Base-by-base conservation (phyloP, 2,888 invertebrate genomes). In the Linnaemya vulpina region DNA sequence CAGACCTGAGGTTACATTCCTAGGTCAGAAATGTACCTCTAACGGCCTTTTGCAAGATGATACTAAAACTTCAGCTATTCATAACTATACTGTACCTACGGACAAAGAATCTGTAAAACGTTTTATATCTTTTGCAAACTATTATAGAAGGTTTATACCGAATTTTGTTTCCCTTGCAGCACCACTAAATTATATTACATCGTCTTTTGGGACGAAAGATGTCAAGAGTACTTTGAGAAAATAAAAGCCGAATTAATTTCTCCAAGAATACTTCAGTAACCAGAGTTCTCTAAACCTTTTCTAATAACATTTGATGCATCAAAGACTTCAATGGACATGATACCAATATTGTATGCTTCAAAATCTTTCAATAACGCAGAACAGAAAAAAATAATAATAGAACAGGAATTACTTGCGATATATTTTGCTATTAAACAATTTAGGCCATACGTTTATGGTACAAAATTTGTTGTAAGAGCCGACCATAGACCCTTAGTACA, bases 1-100 rank as follows among this genome's bases (percentile, higher is more conserved):
- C 43, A 43, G 22, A 53, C 53, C 53, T 1, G 53, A 53, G 10
- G 53, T 22, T 15, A 53, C 22, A 11, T 53, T 53, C 10, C 22
- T 53, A 53, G 53, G 53, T 11, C 53, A 53, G 20, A 20, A 53
- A 22, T 53, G 53, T 20, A 53, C 53, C 8, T 53, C 53, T 53
- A n/a, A n/a, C n/a, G 53, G 20, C 0, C 22, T 53, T 9, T 53
- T 53, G 10, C 53, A 20, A 11, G 53, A 53, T 20, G 53, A 53
- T n/a, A 20, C 53, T 11, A 53, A 53, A 53, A 53, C 17, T 7
- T n/a, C n/a, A 49, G n/a, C n/a, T n/a, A 49, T 49, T 49, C 49
- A n/a, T 5, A 49, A 49, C 5, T 49, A 49, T n/a, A 7, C 49
- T 15, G n/a, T 49, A n/a, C 49, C 49, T 51, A 17, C 17, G 7